Conservation (phyloP, 2,797 vertebrate species). For the Lagocephalus sceleratus region DNA sequence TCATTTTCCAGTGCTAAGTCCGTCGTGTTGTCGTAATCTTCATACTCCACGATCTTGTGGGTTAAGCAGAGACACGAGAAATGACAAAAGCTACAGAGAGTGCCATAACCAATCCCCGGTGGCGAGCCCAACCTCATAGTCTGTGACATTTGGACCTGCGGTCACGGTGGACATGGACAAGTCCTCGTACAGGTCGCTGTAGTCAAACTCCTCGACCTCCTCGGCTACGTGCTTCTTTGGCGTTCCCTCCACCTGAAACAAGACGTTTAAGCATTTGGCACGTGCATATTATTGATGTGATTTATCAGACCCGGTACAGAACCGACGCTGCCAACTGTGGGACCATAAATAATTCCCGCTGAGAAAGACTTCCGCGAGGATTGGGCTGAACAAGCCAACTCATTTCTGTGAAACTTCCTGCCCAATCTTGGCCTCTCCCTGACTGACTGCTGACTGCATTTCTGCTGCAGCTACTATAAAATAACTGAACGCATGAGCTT, state of each 20-base stretch:
- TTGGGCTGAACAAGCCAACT: not conserved
- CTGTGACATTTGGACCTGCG: slow-evolving; percentile 54
- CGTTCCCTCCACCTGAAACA: slow-evolving; percentile 51
- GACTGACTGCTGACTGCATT: not conserved
- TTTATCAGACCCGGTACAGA: not conserved
- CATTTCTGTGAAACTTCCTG: not conserved
- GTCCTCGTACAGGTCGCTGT: slow-evolving; percentile 60
- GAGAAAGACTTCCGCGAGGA: not conserved
- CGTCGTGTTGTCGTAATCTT: slow-evolving; percentile 70
- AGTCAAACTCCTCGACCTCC: slow-evolving; percentile 71
- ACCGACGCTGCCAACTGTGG: not conserved
- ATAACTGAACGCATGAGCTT: slow-evolving; percentile 17
- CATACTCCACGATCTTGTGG: slow-evolving; percentile 71
- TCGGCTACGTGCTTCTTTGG: slow-evolving; percentile 60
- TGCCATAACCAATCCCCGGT: not conserved
- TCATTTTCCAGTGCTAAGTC: slow-evolving; percentile 54
- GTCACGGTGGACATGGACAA: slow-evolving; percentile 61
- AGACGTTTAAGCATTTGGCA: no score
- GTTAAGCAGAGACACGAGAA: not conserved
- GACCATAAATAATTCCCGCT: rapidly evolving
- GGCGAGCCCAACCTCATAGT: slow-evolving; percentile 74
- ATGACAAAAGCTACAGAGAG: not conserved
- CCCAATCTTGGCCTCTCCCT: not conserved
- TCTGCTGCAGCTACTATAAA: slow-evolving; percentile 10
- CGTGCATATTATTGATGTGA: no score